These are phyloP conservation scores for Pelusios castaneus DNA, from an alignment of 2,113 vertebrate genomes.

Conservation along the genomic window DNA sequence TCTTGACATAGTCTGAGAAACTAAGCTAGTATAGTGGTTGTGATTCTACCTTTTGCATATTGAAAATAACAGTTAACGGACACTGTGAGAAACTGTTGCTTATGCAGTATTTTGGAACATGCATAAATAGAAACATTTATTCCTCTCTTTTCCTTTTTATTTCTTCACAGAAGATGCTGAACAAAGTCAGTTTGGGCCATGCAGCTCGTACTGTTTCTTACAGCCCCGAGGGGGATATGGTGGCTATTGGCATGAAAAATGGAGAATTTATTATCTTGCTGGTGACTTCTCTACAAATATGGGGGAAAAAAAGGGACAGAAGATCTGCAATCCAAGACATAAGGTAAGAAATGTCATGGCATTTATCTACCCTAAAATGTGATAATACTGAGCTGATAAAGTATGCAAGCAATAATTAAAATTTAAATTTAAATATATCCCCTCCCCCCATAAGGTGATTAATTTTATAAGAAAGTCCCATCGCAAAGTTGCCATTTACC, in stretches of 20 bases:
- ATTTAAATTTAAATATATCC: background rate
- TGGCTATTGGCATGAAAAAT: slow-evolving; percentile 97
- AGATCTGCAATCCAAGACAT: slow-evolving; percentile 94
- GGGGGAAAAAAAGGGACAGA: slow-evolving; percentile 96
- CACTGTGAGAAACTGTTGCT: background rate
- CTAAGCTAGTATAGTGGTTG: background rate
- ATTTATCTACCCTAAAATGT: background rate
- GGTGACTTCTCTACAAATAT: slow-evolving; percentile 94
- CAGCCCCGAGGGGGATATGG: slow-evolving; percentile 96
- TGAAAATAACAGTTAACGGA: background rate
- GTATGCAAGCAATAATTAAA: background rate
- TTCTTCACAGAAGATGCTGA: slow-evolving; percentile 93
- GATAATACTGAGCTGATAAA: background rate
- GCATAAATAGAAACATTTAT: slow-evolving; percentile 18
- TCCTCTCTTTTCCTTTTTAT: slow-evolving; percentile 32
- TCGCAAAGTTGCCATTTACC: background rate
- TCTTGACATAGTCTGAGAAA: background rate
- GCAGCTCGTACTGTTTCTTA: slow-evolving; percentile 92
- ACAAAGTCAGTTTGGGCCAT: slow-evolving; percentile 95
- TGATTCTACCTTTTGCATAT: background rate
- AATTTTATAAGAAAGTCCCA: background rate
- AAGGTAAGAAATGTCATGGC: slow-evolving; percentile 79
- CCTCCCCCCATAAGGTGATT: no score
- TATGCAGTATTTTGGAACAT: background rate
- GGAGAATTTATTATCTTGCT: slow-evolving; percentile 97